Percentiles rank a stretch among this genome's conserved stretches.
Evolutionary conservation across 2,797 vertebrate genomes (phyloP).

Genomic region (Limnodromus scolopaceus): DNA sequence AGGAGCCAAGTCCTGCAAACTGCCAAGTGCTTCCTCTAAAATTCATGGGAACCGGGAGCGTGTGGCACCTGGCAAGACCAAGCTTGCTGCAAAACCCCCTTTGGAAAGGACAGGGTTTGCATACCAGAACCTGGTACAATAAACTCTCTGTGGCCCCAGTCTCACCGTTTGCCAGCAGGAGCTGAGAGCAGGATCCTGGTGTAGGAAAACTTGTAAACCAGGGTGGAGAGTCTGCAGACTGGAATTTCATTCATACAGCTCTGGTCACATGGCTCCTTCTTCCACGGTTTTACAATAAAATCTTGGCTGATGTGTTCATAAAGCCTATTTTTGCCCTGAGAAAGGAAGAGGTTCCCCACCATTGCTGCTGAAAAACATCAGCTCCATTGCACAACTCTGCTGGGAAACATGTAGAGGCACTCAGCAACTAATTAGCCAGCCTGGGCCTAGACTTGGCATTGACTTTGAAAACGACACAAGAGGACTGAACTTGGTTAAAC

Average conservation of each 20-base stretch:
- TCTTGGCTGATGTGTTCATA: neutral
- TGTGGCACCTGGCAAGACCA: conserved; percentile 15
- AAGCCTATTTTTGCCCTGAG: neutral
- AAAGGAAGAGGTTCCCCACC: neutral
- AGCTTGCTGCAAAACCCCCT: neutral
- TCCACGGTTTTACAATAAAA: neutral
- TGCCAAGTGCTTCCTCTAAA: conserved; percentile 25
- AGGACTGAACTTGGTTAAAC: neutral
- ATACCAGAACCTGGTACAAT: neutral
- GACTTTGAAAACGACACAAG: neutral
- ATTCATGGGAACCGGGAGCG: neutral
- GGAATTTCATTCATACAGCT: conserved; percentile 40
- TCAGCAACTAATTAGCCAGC: neutral
- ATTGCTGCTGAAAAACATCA: neutral
- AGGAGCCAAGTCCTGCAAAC: neutral
- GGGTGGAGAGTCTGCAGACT: neutral
- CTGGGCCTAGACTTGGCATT: neutral
- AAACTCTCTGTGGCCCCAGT: neutral
- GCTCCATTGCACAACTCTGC: neutral
- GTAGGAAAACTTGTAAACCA: neutral
- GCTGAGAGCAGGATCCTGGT: accelerated
- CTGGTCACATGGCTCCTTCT: neutral
- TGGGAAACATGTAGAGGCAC: neutral
- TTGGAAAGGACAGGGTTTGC: neutral
- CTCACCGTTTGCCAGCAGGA: neutral